These are phyloP conservation scores for Melanostoma mellinum DNA, from an alignment of 2,888 invertebrate genomes.

Conservation along the genomic window DNA sequence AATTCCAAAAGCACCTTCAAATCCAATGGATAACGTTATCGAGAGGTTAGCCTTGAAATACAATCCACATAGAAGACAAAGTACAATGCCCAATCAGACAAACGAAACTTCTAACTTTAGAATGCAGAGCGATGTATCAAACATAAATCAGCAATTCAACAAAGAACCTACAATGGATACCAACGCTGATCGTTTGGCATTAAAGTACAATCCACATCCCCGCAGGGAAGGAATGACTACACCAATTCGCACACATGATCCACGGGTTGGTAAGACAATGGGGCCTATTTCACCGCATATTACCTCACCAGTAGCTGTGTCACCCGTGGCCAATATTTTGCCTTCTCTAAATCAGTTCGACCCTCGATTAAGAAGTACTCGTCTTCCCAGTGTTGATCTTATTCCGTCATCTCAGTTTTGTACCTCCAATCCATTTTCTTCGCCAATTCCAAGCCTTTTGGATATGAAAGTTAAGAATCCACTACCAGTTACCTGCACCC, in stretches of 20 bases:
- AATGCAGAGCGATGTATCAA: neutral
- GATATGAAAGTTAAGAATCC: conserved; percentile 30
- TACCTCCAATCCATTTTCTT: conserved; percentile 21
- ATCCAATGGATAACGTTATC: conserved; percentile 27
- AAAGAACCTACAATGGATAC: conserved; percentile 4
- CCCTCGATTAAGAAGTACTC: conserved; percentile 73
- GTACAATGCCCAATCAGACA: conserved; percentile 13
- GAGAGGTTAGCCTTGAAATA: conserved; percentile 62
- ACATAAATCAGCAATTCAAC: neutral
- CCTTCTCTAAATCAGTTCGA: conserved; percentile 73
- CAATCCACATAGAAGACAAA: conserved; percentile 47
- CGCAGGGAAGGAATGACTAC: conserved; percentile 71
- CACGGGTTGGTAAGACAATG: conserved; percentile 51
- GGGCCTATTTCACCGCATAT: conserved; percentile 5
- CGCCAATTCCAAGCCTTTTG: conserved; percentile 49
- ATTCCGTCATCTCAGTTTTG: conserved; percentile 13
- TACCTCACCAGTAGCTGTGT: conserved; percentile 22
- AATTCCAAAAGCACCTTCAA: conserved; percentile 26
- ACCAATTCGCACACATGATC: conserved; percentile 47
- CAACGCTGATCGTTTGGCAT: conserved; percentile 78
- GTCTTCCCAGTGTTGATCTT: conserved; percentile 12
- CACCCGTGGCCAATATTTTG: conserved; percentile 67
- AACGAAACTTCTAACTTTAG: neutral
- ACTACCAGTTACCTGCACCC: neutral
- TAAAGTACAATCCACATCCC: conserved; percentile 82